Evolutionary conservation across 2,113 vertebrate genomes (phyloP), one percentile per base, ranked within the genome.

Genomic region (Eptatretus burgeri): DNA sequence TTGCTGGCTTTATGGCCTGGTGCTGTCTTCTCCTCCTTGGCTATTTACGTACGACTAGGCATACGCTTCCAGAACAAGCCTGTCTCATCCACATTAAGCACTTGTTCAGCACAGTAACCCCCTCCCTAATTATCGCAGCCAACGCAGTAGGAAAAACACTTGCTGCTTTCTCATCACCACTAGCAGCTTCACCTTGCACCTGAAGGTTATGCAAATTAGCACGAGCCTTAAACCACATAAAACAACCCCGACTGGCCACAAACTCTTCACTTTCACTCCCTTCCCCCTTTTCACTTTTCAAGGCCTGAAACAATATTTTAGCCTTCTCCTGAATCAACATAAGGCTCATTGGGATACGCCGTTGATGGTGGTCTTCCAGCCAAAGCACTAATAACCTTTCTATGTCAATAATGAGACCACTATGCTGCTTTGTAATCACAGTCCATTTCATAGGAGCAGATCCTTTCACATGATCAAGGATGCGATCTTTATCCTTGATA

Each of bases 21-120:
- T 20, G 27, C 27, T 1, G 63, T 7, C 16, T 63, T 63, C 14
- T 63, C 63, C 27, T 63, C 63, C 63, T 63, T 56, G 27, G 63
- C n/a, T n/a, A 63, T 63, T n/a, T 56, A 56, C 14, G 52, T 56
- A 7, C 52, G 14, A 17, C 14, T 16, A 56, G 52, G 52, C 52
- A 56, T 56, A 16, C 18, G 14, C 52, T 56, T 56, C 52, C 52
- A 56, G 52, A 56, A 56, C 14, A 56, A 17, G 27, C n/a, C n/a
- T 63, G 63, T 63, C 27, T 49, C 27, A 20, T 63, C 63, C n/a
- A 49, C 63, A 63, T 63, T 63, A 63, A 63, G 14, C 7, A 63
- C 63, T 63, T 63, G 63, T 7, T 27, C 18, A 17, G 52, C 52
- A 56, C 52, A 56, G 52, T 56, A 56, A 14, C 52, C 18, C 52